Conservation (phyloP, 2,888 invertebrate genomes). For the Desoria tigrina region DNA sequence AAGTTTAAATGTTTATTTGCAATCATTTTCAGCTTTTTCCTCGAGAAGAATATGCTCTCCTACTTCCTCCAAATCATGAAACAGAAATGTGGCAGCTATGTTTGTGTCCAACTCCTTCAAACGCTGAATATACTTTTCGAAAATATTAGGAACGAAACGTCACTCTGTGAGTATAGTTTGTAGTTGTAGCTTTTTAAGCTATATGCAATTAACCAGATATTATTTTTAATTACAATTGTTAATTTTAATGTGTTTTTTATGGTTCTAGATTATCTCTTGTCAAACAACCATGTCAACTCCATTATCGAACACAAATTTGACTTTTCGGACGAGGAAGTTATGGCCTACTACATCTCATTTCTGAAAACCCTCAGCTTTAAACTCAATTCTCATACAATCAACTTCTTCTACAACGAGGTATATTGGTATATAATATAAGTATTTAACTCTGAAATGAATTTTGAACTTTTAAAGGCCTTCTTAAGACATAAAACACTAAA, state of each 20-base stretch:
- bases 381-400: slow-evolving; percentile 95
- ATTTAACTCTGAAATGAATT: too few species aligned
- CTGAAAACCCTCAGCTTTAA: slow-evolving; percentile 96
- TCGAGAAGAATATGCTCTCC: slow-evolving; percentile 98
- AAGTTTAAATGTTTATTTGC: neutral
- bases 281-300: slow-evolving; percentile 99
- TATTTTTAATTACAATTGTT: neutral
- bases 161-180: slow-evolving; percentile 97
- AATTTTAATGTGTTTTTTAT: slow-evolving; percentile 2
- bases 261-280: slow-evolving; percentile 87
- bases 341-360: slow-evolving; percentile 99
- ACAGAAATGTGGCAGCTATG: slow-evolving; percentile 94
- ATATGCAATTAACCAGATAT: slow-evolving; percentile 9
- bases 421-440: slow-evolving; percentile 55
- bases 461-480: neutral
- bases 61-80: slow-evolving; percentile 97
- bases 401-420: slow-evolving; percentile 99
- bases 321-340: slow-evolving; percentile 98
- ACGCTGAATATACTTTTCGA: slow-evolving; percentile 98
- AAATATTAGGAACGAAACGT: slow-evolving; percentile 98
- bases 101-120: slow-evolving; percentile 96
- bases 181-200: too few species aligned
- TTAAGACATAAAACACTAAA: slow-evolving; percentile 2
- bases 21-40: slow-evolving; percentile 75
- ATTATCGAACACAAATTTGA: slow-evolving; percentile 99